Percentiles rank a stretch among this genome's conserved stretches.
Conservation (phyloP, 2,113 vertebrate genomes). For the Columba janthina region DNA sequence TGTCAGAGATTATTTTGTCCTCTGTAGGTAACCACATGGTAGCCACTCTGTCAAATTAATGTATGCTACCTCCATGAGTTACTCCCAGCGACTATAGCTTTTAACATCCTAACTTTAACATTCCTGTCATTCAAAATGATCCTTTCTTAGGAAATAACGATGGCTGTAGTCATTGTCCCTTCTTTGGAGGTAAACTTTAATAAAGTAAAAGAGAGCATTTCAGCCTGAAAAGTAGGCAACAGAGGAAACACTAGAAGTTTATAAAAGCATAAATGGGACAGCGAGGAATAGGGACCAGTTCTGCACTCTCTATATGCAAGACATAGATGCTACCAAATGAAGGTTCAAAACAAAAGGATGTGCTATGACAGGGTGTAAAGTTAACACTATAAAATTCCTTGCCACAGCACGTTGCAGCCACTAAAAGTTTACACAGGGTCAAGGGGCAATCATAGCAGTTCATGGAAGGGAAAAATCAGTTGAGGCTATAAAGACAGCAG, state of each 20-base stretch:
- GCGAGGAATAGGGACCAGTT: background rate
- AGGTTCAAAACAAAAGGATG: background rate
- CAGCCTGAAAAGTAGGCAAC: background rate
- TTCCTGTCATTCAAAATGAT: background rate
- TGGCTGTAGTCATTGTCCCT: background rate
- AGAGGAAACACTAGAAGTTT: background rate
- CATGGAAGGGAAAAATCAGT: background rate
- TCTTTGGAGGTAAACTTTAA: background rate
- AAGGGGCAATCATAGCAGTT: background rate
- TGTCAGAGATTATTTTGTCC: background rate
- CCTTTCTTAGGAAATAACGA: background rate
- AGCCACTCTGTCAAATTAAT: background rate
- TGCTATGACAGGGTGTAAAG: background rate
- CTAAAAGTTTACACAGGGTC: background rate
- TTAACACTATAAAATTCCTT: background rate
- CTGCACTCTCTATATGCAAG: background rate
- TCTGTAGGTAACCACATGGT: background rate
- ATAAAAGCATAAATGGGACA: background rate
- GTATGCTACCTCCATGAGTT: background rate
- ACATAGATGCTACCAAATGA: accelerated
- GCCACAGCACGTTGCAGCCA: background rate
- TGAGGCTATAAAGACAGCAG: background rate
- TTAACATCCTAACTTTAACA: background rate
- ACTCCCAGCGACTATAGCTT: background rate
- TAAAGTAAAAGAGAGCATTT: background rate